Evolutionary conservation across 2,888 invertebrate species (phyloP).

Genomic region (Macrophya alboannulata): DNA sequence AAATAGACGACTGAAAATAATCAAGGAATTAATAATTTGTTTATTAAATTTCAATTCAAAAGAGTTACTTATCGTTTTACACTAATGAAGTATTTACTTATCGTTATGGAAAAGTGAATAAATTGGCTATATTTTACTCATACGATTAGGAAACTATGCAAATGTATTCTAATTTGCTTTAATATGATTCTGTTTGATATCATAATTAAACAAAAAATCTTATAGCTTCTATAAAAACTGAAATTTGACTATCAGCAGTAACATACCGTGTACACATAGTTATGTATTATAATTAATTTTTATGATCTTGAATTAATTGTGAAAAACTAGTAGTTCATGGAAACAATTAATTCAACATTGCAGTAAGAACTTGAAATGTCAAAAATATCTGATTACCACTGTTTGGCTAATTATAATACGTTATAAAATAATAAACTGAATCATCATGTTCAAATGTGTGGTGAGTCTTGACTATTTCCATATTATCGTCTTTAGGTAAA

Average conservation of each 20-base stretch:
- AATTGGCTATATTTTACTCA: not conserved
- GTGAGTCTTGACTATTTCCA: not conserved
- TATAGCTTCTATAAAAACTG: not conserved
- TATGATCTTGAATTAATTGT: not conserved
- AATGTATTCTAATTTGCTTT: no score
- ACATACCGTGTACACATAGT: no score
- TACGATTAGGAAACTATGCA: not conserved
- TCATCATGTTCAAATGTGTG: conserved; percentile 5
- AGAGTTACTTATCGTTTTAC: not conserved
- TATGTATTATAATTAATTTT: conserved; percentile 21
- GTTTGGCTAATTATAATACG: not conserved
- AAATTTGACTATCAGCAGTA: no score
- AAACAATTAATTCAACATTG: not conserved
- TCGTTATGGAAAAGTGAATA: not conserved
- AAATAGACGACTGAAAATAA: not conserved
- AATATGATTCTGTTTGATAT: no score
- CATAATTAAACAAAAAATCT: no score
- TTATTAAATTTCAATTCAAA: not conserved
- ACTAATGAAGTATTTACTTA: not conserved
- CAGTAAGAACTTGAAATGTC: not conserved
- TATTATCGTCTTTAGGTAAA: not conserved
- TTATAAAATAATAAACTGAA: conserved; percentile 4
- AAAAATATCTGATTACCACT: not conserved
- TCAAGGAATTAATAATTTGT: not conserved
- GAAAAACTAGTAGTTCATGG: conserved; percentile 33